These are phyloP conservation scores for Leptinotarsa tumamoca DNA, from an alignment of 2,888 invertebrate genomes.

Conservation along the genomic window DNA sequence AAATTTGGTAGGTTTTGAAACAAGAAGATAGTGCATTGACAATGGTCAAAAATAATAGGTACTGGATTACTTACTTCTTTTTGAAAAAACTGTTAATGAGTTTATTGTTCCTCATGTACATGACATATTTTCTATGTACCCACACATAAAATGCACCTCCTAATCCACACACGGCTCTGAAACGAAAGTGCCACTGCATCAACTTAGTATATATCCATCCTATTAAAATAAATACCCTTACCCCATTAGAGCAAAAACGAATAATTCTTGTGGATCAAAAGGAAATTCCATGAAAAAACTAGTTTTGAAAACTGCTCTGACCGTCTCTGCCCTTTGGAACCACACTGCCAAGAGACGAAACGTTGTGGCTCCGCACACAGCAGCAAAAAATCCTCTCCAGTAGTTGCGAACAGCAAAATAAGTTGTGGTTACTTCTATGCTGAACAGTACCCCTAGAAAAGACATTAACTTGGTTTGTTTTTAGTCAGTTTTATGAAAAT, in stretches of 20 bases:
- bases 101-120: constrained; percentile 93
- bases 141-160: constrained; percentile 92
- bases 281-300: constrained; percentile 94
- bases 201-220: neutral
- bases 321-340: constrained; percentile 93
- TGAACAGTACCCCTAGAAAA: constrained; percentile 89
- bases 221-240: constrained; percentile 63
- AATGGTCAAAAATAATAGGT: neutral
- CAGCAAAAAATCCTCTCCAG: constrained; percentile 98
- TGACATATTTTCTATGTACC: constrained; percentile 89
- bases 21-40: too few relatives aligned
- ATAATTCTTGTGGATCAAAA: constrained; percentile 96
- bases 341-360: constrained; percentile 94
- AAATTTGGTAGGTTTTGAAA: too few relatives aligned
- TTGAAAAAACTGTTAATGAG: constrained; percentile 90
- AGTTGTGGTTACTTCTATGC: constrained; percentile 98
- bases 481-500: too few relatives aligned
- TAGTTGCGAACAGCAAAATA: constrained; percentile 99
- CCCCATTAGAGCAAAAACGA: constrained; percentile 94
- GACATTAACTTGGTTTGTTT: neutral
- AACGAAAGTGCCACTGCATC: constrained; percentile 45
- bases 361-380: constrained; percentile 96
- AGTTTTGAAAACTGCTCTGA: constrained; percentile 94
- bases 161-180: constrained; percentile 85
- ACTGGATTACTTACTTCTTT: constrained; percentile 80